phyloP scores from a whole-genome alignment of 2,888 invertebrate genomes.

The Exocentrus adspersus region DNA sequence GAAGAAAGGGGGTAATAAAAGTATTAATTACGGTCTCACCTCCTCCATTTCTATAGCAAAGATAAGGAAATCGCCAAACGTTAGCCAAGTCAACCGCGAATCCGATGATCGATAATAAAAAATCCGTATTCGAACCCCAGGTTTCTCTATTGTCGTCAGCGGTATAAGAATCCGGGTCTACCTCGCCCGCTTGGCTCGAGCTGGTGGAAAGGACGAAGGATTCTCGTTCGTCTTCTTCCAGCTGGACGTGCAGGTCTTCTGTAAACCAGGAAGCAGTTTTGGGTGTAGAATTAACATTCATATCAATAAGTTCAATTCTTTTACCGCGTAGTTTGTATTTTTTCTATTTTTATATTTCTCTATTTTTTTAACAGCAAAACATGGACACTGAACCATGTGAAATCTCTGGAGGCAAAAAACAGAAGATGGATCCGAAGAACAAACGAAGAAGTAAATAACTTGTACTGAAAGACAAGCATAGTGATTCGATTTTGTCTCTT shows the following conservation, averaged over 20 bases:
- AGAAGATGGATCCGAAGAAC: too few species aligned
- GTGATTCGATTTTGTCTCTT: too few species aligned
- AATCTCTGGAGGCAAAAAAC: too few species aligned
- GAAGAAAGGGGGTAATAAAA: constrained; percentile 16
- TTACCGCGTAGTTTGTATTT: too few species aligned
- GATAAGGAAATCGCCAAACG: constrained; percentile 86
- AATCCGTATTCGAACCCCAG: constrained; percentile 84
- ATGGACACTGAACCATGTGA: too few species aligned
- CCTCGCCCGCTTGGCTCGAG: constrained; percentile 60
- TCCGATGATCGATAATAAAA: constrained; percentile 84
- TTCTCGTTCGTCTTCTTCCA: constrained; percentile 63
- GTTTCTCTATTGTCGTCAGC: constrained; percentile 75
- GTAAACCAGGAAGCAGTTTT: too few species aligned
- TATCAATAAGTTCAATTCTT: too few species aligned
- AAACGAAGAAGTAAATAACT: too few species aligned
- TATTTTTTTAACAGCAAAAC: too few species aligned
- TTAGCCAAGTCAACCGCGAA: constrained; percentile 88
- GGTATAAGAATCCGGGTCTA: constrained; percentile 58
- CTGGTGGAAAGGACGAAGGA: constrained; percentile 61
- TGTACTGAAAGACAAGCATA: too few species aligned
- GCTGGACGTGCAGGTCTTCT: constrained; percentile 64
- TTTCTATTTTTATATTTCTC: too few species aligned
- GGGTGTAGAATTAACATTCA: too few species aligned
- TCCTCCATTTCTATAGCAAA: constrained; percentile 82
- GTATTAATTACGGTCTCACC: constrained; percentile 63